Evolutionary conservation across 2,888 invertebrate genomes (phyloP).

Genomic region (Pristionchus mayeri): DNA sequence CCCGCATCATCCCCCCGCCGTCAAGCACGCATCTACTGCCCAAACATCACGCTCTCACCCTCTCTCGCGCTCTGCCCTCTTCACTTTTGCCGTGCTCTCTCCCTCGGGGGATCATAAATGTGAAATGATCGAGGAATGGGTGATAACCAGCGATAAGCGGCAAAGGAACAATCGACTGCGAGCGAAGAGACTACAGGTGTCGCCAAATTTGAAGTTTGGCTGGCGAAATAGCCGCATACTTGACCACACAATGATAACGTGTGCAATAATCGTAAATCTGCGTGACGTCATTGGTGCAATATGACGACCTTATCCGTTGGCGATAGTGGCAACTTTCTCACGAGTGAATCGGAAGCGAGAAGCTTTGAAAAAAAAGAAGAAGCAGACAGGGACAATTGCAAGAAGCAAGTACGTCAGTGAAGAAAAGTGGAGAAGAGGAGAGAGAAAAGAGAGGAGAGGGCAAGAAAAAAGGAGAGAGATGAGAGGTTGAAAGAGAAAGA

Average conservation of each 20-base stretch:
- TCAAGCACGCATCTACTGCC: not conserved
- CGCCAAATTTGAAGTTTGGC: too few species aligned
- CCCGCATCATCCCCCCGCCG: not conserved
- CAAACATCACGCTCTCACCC: not conserved
- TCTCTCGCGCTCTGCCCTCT: not conserved
- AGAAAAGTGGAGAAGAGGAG: not conserved
- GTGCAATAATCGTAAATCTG: too few species aligned
- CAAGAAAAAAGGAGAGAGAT: not conserved
- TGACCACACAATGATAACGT: too few species aligned
- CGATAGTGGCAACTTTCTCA: too few species aligned
- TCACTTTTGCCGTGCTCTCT: not conserved
- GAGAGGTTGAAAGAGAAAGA: not conserved
- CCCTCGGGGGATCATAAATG: not conserved
- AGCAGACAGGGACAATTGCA: not conserved
- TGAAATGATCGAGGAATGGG: not conserved
- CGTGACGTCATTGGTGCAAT: too few species aligned
- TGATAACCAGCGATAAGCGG: not conserved
- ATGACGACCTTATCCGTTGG: too few species aligned
- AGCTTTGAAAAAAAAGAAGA: not conserved
- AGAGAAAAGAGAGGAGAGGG: not conserved
- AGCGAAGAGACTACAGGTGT: slow-evolving; percentile 24
- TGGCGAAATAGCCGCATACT: too few species aligned
- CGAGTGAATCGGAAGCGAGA: not conserved
- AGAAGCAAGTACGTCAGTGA: not conserved
- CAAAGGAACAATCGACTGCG: not conserved